Conservation (phyloP, 2,888 invertebrate species). For the Parnassius apollo region DNA sequence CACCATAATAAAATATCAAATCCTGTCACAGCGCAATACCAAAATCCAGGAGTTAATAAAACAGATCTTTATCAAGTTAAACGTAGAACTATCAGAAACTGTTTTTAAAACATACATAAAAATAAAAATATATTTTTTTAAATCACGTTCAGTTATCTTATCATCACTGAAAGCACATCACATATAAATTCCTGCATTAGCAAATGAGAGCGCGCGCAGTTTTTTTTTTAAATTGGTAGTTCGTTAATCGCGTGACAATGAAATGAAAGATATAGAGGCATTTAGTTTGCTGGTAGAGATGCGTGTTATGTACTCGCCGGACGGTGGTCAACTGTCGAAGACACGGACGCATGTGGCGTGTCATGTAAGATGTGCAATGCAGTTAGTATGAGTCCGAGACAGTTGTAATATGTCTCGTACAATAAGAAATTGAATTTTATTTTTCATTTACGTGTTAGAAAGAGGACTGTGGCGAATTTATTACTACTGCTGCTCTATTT, state of each 20-base stretch:
- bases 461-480: conserved; percentile 8
- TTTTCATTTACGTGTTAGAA: conserved; percentile 25
- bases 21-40: conserved; percentile 5
- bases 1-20: conserved; percentile 37
- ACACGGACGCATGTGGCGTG: conserved; percentile 38
- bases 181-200: conserved; percentile 39
- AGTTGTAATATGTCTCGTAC: conserved; percentile 21
- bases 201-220: conserved; percentile 42
- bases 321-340: conserved; percentile 72
- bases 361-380: conserved; percentile 18
- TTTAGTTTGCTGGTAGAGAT: conserved; percentile 33
- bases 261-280: conserved; percentile 31
- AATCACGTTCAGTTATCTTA: conserved; percentile 17
- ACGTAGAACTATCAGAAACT: conserved; percentile 27
- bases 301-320: conserved; percentile 65
- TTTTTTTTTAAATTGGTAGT: conserved; percentile 43
- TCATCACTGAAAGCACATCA: conserved; percentile 39
- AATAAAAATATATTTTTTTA: conserved; percentile 14
- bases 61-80: conserved; percentile 31
- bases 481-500: background rate
- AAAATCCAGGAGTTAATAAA: conserved; percentile 31
- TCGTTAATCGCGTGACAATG: conserved; percentile 40
- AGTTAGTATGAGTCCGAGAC: conserved; percentile 17
- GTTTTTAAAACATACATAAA: conserved; percentile 28
- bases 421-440: conserved; percentile 18